These are phyloP conservation scores for Arremon aurantiirostris DNA, from an alignment of 2,797 vertebrate genomes.

Conservation along the genomic window DNA sequence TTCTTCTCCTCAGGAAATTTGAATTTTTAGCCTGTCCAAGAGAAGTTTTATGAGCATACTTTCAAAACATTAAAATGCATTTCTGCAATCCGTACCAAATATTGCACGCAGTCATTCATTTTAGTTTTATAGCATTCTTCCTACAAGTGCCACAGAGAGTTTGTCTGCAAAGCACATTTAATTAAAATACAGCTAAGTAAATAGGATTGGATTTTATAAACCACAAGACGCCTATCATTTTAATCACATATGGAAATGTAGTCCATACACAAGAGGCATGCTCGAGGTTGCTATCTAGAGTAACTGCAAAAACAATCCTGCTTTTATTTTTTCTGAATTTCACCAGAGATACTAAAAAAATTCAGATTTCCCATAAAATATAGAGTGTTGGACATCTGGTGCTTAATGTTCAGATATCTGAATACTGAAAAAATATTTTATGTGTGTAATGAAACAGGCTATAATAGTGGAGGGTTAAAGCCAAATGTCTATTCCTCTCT, in stretches of 20 bases:
- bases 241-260: slow-evolving; percentile 30
- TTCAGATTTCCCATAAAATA: not conserved
- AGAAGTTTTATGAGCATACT: slow-evolving; percentile 38
- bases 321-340: slow-evolving; percentile 1
- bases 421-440: not conserved
- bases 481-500: not conserved
- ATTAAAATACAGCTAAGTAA: slow-evolving; percentile 57
- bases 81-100: not conserved
- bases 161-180: slow-evolving; percentile 34
- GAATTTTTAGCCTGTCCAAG: slow-evolving; percentile 25
- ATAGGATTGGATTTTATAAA: slow-evolving; percentile 47
- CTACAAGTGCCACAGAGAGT: slow-evolving; percentile 18
- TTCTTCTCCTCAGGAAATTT: slow-evolving; percentile 35
- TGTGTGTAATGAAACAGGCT: not conserved
- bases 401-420: not conserved
- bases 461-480: not conserved
- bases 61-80: slow-evolving; percentile 44
- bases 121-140: slow-evolving; percentile 32
- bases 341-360: not conserved
- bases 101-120: slow-evolving; percentile 35
- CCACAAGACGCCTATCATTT: slow-evolving; percentile 41
- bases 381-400: not conserved
- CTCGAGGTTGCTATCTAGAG: not conserved
- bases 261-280: not conserved
- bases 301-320: not conserved